Conservation (phyloP, 2,888 invertebrate species). For the Xylota segnis region DNA sequence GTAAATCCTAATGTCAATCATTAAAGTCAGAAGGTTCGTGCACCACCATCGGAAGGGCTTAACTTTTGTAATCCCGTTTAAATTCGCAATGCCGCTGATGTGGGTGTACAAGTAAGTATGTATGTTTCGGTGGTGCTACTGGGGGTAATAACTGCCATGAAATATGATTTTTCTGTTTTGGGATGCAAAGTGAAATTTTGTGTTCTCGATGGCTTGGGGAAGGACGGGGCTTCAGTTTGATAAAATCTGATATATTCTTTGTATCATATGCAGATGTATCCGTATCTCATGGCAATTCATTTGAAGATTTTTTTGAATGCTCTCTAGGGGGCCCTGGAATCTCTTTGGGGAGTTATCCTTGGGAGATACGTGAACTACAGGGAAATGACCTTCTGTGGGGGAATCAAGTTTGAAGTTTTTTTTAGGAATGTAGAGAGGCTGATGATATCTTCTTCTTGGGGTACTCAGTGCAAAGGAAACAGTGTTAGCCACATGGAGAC, state of each 20-base stretch:
- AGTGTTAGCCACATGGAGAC: too few species aligned
- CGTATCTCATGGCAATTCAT: too few species aligned
- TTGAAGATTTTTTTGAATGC: too few species aligned
- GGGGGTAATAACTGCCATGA: conserved; percentile 64
- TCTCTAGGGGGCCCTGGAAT: too few species aligned
- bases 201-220: conserved; percentile 44
- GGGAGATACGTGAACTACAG: too few species aligned
- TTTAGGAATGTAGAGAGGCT: too few species aligned
- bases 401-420: too few species aligned
- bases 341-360: too few species aligned
- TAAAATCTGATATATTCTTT: background rate
- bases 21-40: conserved; percentile 68
- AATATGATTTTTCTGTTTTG: conserved; percentile 55
- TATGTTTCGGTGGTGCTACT: conserved; percentile 48
- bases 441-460: too few species aligned
- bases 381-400: too few species aligned
- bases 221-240: background rate
- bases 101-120: conserved; percentile 40
- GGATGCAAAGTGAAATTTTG: conserved; percentile 52
- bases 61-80: conserved; percentile 74
- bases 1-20: conserved; percentile 77
- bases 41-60: conserved; percentile 62
- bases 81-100: conserved; percentile 51
- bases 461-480: too few species aligned
- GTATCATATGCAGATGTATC: background rate